Evolutionary conservation across 2,113 vertebrate species (phyloP), one percentile per base, ranked within the genome.

Genomic region (Gavialis gangeticus): DNA sequence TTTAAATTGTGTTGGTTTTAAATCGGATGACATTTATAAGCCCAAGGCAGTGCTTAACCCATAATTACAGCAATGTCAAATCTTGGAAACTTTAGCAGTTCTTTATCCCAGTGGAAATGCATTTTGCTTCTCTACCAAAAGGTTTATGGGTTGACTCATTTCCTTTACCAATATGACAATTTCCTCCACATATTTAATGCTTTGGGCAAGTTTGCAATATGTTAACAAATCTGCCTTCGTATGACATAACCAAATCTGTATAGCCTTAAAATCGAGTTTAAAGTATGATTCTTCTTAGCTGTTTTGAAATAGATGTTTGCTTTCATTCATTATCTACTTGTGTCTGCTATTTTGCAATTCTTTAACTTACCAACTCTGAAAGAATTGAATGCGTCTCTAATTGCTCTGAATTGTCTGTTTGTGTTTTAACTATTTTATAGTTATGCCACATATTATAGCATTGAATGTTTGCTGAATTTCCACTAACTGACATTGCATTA

Each of bases 21-120:
- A 98, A 97, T 97, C 97, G 97, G 96, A 98, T 98, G 98, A 97
- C 98, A 98, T 97, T 97, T 97, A 94, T 90, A 98, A 98, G 98
- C 98, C 98, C 98, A 98, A 98, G 99, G 99, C 98, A 98, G 98
- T 99, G 99, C 98, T 99, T 99, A 99, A 99, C 99, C 99, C 96
- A 89, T 99, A 99, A 99, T 99, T 99, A 98, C 97, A 97, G 97
- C 97, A 97, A 62, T 98, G 98, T 99, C 98, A 99, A 98, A 97
- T 97, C 97, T 98, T 98, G 98, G 99, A 99, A 99, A 99, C 97
- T 98, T 98, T 98, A 99, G 98, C 98, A 97, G 95, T 98, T 98
- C 98, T 97, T 94, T 97, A 91, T 99, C 99, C 98, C 98, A 98
- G 96, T 98, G 98, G 98, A 98, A 98, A 98, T 97, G 97, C 90